Evolutionary conservation across 2,113 vertebrate genomes (phyloP).

Genomic region (Eonycteris spelaea): DNA sequence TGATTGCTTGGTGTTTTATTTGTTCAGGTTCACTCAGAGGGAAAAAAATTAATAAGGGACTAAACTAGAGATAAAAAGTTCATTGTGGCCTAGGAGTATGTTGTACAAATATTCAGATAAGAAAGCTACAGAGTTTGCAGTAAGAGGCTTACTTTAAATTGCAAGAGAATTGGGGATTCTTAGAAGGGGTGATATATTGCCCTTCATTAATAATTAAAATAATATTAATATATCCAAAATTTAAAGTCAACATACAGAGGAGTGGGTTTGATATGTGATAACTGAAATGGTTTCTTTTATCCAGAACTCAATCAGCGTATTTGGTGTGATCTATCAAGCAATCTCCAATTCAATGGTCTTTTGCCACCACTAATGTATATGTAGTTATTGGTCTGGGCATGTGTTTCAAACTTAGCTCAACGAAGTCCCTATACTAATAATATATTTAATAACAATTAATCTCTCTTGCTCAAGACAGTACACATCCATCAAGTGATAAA

Average conservation of each 20-base stretch:
- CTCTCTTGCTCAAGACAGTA: neutral
- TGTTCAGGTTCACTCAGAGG: neutral
- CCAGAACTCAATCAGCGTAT: neutral
- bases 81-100: neutral
- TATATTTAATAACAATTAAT: constrained; percentile 26
- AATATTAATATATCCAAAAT: neutral
- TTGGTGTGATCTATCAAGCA: neutral
- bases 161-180: neutral
- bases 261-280: neutral
- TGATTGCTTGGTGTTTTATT: neutral
- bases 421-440: neutral
- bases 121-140: neutral
- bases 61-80: constrained; percentile 22
- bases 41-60: neutral
- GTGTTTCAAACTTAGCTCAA: neutral
- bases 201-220: neutral
- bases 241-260: neutral
- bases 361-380: neutral
- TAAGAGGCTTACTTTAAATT: constrained; percentile 18
- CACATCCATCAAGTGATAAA: neutral
- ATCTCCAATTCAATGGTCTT: neutral
- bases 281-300: neutral
- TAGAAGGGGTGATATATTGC: neutral
- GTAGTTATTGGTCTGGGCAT: neutral
- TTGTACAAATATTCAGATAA: neutral